Base-by-base conservation (phyloP, 2,797 vertebrate species). In the Mormyrops boulengeri region DNA sequence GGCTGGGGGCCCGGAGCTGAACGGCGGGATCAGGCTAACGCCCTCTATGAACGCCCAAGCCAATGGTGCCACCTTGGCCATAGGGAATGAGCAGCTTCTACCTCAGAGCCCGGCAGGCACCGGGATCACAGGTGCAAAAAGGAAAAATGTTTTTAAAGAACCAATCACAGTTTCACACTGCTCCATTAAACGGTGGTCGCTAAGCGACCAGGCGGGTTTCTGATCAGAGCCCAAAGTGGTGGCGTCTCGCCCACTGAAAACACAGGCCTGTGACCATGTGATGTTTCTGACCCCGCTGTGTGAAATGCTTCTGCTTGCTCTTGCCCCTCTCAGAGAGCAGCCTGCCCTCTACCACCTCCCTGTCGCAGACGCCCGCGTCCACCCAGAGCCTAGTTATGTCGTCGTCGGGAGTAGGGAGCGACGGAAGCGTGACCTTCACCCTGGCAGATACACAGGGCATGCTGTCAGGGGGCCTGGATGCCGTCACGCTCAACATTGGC, bases 321-420 rank as follows among this genome's bases (percentile, higher is more conserved):
- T 84, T 84, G 4, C 12, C 34, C 84, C 57, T 95, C 8, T 84
- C 96, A 92, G 94, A 96, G 26, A 96, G 95, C 92, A 97, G 95
- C 91, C 95, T 99, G 90, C 95, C 97, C 82, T 92, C 97, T 0
- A 91, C 96, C 91, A 93, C 98, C 84, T 95, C 97, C 0, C 92
- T 98, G 44, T 96, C 98, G 17, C 97, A 98, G 0, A 94, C 96
- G 0, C 88, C 95, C 19, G 93, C 95, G 8, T 95, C 98, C 60
- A 86, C 96, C 2, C 98, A 98, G 94, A 97, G 96, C 92, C 95
- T 99, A 88, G 97, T 98, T 89, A 98, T 99, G 98, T 98, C 98
- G 38, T 96, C 97, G 0, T 97, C 97, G 7, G 96, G 96, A 1
- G 93, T 98, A 88, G 97, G 95, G 91, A 96, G 94, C 14, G 99